Base-by-base conservation (phyloP, 2,888 invertebrate genomes). In the Sarcophaga subvicina region DNA sequence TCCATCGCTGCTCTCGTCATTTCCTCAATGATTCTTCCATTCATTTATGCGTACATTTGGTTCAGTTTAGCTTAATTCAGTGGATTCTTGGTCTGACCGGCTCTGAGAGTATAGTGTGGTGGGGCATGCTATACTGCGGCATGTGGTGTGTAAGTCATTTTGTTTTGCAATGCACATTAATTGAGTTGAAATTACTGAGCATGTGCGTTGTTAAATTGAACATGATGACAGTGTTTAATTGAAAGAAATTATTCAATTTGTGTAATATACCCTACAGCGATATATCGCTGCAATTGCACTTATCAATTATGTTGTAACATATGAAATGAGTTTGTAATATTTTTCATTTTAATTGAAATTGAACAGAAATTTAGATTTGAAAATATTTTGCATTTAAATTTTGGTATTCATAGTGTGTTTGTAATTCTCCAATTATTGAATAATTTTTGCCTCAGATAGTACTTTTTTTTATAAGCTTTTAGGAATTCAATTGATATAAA, bases 131-230 rank as follows among this genome's bases (percentile, higher is more conserved):
- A 22, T 63, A 27, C 64, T 45, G 63, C 75, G 70, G 73, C 49
- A 67, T n/a, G 72, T 81, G 67, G 78, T 82, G 78, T 82, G 64
- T 71, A 84, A 78, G 78, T 76, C 80, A 79, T 49, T 84, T 84
- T 87, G 84, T 87, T 87, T 87, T 87, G 87, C 87, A 87, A 87
- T 87, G 87, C 87, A 87, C 84, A 87, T 87, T 84, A 87, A 87
- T 87, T 87, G 84, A 87, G 79, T 84, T 82, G 87, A 81, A 87
- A 87, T 84, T 87, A 82, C 87, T 81, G 87, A 84, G 87, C 87
- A 84, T 87, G 87, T 87, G 87, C 87, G 84, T 87, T 79, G 84
- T 76, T 87, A 87, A 83, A 87, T 87, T 87, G 87, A 81, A 87
- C 84, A 87, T 84, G 87, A 87, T 87, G 84, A 84, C 87, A 84